Conservation (phyloP, 2,113 vertebrate species). For the Solea senegalensis region DNA sequence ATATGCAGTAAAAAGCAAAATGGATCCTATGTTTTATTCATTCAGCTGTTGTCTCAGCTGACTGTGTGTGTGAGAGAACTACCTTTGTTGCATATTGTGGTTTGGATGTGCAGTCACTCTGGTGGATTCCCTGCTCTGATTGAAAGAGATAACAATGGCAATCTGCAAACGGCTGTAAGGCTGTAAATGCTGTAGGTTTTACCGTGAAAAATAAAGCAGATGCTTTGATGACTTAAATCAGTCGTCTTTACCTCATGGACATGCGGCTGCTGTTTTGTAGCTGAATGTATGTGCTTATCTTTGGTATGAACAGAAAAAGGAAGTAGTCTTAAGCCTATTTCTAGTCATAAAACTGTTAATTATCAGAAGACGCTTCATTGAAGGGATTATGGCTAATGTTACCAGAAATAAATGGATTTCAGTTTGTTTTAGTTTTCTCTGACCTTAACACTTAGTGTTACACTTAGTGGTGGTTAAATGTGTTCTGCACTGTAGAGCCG, state of each 20-base stretch:
- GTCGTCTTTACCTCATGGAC: conserved; percentile 27
- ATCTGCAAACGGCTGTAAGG: conserved; percentile 43
- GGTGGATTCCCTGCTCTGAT: conserved; percentile 35
- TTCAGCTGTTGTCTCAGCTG: conserved; percentile 33
- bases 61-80: conserved; percentile 24
- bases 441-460: too few relatives aligned
- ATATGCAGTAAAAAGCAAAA: conserved; percentile 23
- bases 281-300: neutral
- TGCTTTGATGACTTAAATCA: conserved; percentile 31
- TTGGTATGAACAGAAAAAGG: neutral
- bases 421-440: neutral
- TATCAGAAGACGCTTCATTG: neutral
- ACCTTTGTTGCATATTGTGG: conserved; percentile 33
- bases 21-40: conserved; percentile 40
- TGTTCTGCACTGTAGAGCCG: neutral
- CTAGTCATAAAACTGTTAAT: neutral
- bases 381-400: conserved; percentile 1
- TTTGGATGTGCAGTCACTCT: conserved; percentile 34
- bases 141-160: conserved; percentile 33
- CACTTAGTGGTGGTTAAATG: neutral
- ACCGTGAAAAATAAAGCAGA: conserved; percentile 32
- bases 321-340: neutral
- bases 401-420: neutral
- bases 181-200: conserved; percentile 16
- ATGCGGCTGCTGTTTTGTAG: conserved; percentile 27